phyloP scores from a whole-genome alignment of 1,140 invertebrate species.

The Pseudachorutes palmiensis region DNA sequence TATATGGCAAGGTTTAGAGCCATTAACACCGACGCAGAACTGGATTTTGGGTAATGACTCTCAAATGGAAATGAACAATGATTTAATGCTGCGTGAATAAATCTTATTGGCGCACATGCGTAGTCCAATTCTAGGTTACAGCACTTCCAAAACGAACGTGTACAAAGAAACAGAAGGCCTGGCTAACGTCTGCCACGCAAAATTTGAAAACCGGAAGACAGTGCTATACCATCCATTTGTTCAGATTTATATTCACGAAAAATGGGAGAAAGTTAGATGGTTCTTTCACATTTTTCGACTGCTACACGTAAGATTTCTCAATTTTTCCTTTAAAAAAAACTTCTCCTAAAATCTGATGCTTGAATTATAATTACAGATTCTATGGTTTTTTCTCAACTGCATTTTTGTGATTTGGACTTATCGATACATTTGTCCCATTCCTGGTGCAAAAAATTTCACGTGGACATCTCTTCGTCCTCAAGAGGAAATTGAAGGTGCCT shows the following conservation, averaged over 20 bases:
- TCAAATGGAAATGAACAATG: no score
- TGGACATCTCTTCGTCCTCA: no score
- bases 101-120: no score
- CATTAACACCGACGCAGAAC: constrained; percentile 11
- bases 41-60: constrained; percentile 20
- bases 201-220: not conserved
- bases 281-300: constrained; percentile 4
- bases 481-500: no score
- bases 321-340: not conserved
- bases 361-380: constrained; percentile 3
- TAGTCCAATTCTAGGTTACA: constrained; percentile 13
- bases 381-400: constrained; percentile 10
- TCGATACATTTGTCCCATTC: not conserved
- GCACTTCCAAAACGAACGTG: not conserved
- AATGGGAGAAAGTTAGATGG: constrained; percentile 12
- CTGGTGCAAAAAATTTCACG: constrained; percentile 8
- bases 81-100: no score
- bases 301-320: not conserved
- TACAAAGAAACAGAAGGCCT: constrained; percentile 18
- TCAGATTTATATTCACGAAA: constrained; percentile 1
- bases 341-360: not conserved
- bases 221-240: constrained; percentile 14
- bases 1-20: not conserved
- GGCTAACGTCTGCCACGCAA: constrained; percentile 8
- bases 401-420: constrained; percentile 1